Evolutionary conservation across 53 echinoderm and acorn worm species (phyloP).

Genomic region (Apostichopus leukothele): DNA sequence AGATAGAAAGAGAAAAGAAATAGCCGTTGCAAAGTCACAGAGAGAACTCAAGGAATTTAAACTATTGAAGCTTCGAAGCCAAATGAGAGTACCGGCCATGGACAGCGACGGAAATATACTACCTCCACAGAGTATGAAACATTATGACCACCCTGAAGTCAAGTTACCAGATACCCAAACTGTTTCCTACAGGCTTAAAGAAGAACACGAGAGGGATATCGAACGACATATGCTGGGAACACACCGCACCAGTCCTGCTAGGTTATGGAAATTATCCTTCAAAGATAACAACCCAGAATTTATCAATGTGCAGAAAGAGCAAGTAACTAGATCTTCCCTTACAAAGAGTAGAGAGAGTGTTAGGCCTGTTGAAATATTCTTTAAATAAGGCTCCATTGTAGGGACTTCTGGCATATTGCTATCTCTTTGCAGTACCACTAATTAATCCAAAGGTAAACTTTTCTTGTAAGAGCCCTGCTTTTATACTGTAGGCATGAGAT

Average conservation of each 20-base stretch:
- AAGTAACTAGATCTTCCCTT: constrained; percentile 11
- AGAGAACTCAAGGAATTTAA: constrained; percentile 85
- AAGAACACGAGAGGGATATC: constrained; percentile 76
- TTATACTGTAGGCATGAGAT: too few species aligned
- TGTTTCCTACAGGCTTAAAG: constrained; percentile 67
- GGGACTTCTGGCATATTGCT: too few species aligned
- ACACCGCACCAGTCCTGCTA: constrained; percentile 63
- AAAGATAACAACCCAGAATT: constrained; percentile 85
- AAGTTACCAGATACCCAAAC: constrained; percentile 61
- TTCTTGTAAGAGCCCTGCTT: too few species aligned
- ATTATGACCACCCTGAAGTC: constrained; percentile 49
- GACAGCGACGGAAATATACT: constrained; percentile 61
- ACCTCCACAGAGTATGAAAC: constrained; percentile 66
- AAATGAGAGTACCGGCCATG: constrained; percentile 90
- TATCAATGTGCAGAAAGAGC: constrained; percentile 57
- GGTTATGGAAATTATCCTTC: constrained; percentile 90
- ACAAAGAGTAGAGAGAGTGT: constrained; percentile 1
- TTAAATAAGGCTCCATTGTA: too few species aligned
- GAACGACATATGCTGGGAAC: constrained; percentile 70
- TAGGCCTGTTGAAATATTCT: constrained; percentile 52
- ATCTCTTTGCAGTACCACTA: too few species aligned
- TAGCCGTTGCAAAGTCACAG: constrained; percentile 67
- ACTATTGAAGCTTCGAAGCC: constrained; percentile 81
- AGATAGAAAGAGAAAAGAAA: constrained; percentile 60
- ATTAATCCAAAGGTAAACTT: too few species aligned